Base-by-base conservation (phyloP, 2,113 vertebrate species). In the mouse (Mus musculus) region DNA sequence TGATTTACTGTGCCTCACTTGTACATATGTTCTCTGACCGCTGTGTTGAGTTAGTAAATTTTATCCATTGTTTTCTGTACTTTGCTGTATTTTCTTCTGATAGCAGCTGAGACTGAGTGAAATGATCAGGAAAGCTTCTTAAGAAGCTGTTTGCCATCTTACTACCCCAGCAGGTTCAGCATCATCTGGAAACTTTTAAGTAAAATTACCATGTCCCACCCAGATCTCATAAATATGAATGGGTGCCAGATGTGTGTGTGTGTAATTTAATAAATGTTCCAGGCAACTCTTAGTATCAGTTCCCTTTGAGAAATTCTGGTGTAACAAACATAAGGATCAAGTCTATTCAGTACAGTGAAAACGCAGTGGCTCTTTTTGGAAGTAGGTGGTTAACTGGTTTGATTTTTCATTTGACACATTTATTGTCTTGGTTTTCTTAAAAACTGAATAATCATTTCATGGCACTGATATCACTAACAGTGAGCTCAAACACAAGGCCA, bases 11-110 rank as follows among this genome's bases (percentile, higher is more conserved):
- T 97, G 91, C 94, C 90, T 97, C 94, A 72, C 95, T 96, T 97
- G 96, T 97, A 96, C 61, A 7, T 52, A 59, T 93, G 92, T 95
- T 97, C 90, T 96, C 39, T 95, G 81, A 80, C 76, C 92, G 39
- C 87, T 97, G 91, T 96, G 67, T 81, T 91, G 56, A 86, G 93
- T 95, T 93, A 97, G 97, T 98, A 98, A 97, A 97, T 16, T 73
- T 96, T 87, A 80, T 91, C 20, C 10, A 89, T 90, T 75, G 39
- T 93, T 90, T 97, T 96, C 78, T 97, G 95, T 97, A 94, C 81
- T 97, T 97, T 90, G 59, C 91, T 97, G 95, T 88, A 90, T 97
- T 97, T 95, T 78, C 82, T 96, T 17, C 39, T 69, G 67, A 5
- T 86, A 95, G 86, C 76, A 90, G 46, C 61, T 92, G 87, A 65